These are phyloP conservation scores for Nothocercus nigrocapillus DNA, from an alignment of 2,113 vertebrate species.

Conservation along the genomic window DNA sequence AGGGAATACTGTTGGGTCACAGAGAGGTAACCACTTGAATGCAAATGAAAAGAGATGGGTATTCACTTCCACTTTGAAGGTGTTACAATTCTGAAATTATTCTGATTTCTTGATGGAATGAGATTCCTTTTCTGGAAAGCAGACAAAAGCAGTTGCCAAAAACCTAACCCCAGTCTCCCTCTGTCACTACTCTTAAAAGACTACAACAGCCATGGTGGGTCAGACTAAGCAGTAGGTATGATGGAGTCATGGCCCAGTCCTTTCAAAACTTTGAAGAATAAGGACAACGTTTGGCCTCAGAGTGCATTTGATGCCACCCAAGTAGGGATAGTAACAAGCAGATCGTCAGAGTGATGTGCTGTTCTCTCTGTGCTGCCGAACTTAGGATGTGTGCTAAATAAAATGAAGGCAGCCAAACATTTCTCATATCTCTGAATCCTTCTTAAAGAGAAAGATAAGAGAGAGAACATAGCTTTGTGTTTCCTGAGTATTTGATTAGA, in stretches of 20 bases:
- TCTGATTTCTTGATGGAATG: not conserved
- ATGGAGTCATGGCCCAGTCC: not conserved
- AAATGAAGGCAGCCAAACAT: not conserved
- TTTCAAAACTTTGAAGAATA: not conserved
- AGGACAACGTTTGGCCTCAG: not conserved
- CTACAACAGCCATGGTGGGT: not conserved
- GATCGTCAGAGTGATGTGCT: not conserved
- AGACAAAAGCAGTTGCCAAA: not conserved
- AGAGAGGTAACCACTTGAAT: not conserved
- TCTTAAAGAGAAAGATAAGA: not conserved
- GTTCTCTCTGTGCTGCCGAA: not conserved
- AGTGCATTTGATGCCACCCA: not conserved
- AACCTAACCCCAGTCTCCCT: not conserved
- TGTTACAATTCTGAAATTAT: not conserved
- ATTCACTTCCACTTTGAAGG: not conserved
- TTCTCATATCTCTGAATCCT: not conserved
- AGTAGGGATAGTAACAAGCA: not conserved
- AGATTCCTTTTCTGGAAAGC: not conserved
- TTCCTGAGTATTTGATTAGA: not conserved
- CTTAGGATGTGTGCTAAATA: not conserved
- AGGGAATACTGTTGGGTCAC: not conserved
- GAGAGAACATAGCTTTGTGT: not conserved
- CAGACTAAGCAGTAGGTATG: conserved; percentile 21
- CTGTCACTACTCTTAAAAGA: conserved; percentile 7
- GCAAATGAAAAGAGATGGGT: not conserved